phyloP scores from a whole-genome alignment of 1,140 invertebrate genomes.

The Pantala flavescens region DNA sequence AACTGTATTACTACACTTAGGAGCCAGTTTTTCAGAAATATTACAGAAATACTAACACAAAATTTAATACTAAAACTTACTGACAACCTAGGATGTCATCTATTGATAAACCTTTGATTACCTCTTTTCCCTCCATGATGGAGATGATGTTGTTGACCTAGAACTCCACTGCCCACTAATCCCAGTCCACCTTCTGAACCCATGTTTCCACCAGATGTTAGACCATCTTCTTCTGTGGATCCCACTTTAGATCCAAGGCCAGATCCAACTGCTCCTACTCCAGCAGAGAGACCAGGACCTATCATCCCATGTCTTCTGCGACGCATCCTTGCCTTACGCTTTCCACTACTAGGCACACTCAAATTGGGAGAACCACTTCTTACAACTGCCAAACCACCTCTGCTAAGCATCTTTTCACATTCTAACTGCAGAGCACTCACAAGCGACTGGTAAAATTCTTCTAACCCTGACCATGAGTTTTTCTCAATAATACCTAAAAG shows the following conservation, averaged over 20 bases:
- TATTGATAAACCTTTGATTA: background rate
- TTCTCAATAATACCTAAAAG: slow-evolving; percentile 73
- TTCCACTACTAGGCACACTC: background rate
- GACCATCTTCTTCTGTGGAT: background rate
- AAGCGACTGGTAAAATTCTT: slow-evolving; percentile 64
- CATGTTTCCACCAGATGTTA: background rate
- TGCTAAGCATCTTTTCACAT: slow-evolving; percentile 38
- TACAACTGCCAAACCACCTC: background rate
- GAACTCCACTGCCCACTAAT: background rate
- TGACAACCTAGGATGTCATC: no score
- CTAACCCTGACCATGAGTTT: slow-evolving; percentile 69
- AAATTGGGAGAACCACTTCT: background rate
- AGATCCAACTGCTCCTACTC: background rate
- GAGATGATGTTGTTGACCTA: background rate
- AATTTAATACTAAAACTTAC: no score
- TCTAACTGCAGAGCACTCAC: slow-evolving; percentile 54
- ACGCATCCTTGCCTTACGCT: background rate
- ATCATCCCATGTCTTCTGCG: background rate
- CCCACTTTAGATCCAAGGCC: background rate
- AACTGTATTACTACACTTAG: no score
- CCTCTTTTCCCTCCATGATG: background rate
- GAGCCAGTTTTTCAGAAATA: no score
- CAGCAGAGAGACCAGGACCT: background rate
- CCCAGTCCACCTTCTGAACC: background rate
- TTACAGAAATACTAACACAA: no score